Base-by-base conservation (phyloP, 2,113 vertebrate genomes). In the Glareola pratincola region DNA sequence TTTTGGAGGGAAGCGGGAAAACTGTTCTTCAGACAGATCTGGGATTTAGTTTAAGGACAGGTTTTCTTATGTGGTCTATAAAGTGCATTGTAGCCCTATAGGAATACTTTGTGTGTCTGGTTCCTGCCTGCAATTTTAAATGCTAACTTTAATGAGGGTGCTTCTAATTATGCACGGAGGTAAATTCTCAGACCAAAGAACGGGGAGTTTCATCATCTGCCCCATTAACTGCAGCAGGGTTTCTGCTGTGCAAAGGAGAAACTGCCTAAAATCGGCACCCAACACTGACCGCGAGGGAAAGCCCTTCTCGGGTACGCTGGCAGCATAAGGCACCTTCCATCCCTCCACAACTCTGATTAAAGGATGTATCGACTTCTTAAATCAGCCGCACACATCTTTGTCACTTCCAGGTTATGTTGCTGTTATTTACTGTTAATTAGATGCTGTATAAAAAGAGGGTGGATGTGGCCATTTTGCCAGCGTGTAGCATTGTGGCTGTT, bases 81-180 rank as follows among this genome's bases (percentile, higher is more conserved):
- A 90, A 94, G 85, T 69, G 73, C 53, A 57, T 45, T 18, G 34
- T 39, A 85, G 84, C 60, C 87, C 81, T 88, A 13, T 57, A 90
- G 96, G 92, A 85, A 48, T 45, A 92, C 30, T 90, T 91, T 48
- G 62, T 51, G 56, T 94, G 81, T 91, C 87, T 78, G 48, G 30
- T 56, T 95, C 74, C 80, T 93, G 77, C 80, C 66, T 90, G 74
- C 77, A 89, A 22, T 96, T 94, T 85, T 79, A 88, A 91, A 37
- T 0, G 0, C 51, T 63, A 45, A 32, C 62, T 72, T 71, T 95
- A 93, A 79, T 85, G 89, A 78, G 23, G 1, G 9, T 75, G 56
- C 77, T 94, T 87, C 90, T 97, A 79, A 91, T 93, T 95, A 53
- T 22, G 27, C 60, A 26, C 21, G 7, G 73, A 87, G 80, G 80